Percentiles rank a stretch among this genome's conserved stretches.
These are phyloP conservation scores for Epirrhoe tristata DNA, from an alignment of 2,888 invertebrate genomes.

Conservation along the genomic window DNA sequence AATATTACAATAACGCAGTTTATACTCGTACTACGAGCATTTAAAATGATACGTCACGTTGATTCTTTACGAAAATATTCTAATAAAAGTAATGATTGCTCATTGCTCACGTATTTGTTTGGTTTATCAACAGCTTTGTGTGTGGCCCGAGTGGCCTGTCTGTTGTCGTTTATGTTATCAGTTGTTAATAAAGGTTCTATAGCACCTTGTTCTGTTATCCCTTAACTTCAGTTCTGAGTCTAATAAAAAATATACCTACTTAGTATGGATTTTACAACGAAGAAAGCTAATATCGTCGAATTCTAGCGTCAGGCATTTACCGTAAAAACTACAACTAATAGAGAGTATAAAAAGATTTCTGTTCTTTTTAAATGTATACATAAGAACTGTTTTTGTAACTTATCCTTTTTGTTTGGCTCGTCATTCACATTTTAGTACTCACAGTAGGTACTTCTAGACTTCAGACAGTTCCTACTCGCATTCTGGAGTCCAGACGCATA, in stretches of 20 bases:
- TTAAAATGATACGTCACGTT: slow-evolving; percentile 30
- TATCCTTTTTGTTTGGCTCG: background rate
- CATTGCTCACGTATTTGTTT: slow-evolving; percentile 25
- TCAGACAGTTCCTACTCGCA: background rate
- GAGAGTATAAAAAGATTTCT: slow-evolving; percentile 1
- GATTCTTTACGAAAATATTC: slow-evolving; percentile 17
- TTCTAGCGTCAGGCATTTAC: background rate
- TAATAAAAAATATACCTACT: background rate
- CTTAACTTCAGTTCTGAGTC: too few species aligned
- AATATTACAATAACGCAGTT: background rate
- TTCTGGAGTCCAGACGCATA: slow-evolving; percentile 20
- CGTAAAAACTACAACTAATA: background rate
- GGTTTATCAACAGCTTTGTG: slow-evolving; percentile 9
- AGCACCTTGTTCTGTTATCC: background rate
- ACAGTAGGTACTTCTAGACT: background rate
- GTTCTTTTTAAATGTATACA: background rate
- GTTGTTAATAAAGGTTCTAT: background rate
- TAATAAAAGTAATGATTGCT: slow-evolving; percentile 23
- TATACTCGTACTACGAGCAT: background rate
- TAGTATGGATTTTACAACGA: background rate
- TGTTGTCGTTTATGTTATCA: background rate
- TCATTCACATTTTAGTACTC: background rate
- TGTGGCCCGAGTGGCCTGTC: slow-evolving; percentile 8
- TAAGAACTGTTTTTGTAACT: background rate
- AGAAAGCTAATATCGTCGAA: background rate